Evolutionary conservation across 2,113 vertebrate genomes (phyloP).

Genomic region (Gracilinanus agilis): DNA sequence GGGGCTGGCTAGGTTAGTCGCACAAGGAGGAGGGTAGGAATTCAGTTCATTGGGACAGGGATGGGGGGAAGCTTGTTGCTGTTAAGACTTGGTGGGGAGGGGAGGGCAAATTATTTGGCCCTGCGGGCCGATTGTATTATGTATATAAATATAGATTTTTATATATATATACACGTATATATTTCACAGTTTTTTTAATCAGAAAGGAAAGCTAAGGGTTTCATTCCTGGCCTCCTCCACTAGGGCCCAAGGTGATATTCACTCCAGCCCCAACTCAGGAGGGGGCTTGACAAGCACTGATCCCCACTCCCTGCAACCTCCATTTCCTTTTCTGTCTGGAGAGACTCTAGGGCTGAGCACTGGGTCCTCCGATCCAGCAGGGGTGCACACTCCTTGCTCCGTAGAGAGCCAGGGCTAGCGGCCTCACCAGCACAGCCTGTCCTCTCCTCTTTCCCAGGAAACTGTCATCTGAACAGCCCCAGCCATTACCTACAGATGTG

Average conservation of each 20-base stretch:
- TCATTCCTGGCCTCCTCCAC: conserved; percentile 47
- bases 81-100: neutral
- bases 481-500: neutral
- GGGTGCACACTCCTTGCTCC: neutral
- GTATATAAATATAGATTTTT: conserved; percentile 34
- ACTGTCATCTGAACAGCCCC: neutral
- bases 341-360: neutral
- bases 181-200: conserved; percentile 71
- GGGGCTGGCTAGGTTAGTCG: neutral
- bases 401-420: neutral
- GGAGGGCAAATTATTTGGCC: neutral
- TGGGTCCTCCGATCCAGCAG: neutral
- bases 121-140: conserved; percentile 41
- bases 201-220: conserved; percentile 72
- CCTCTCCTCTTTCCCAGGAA: neutral
- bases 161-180: conserved; percentile 14
- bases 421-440: neutral
- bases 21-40: neutral
- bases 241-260: conserved; percentile 12
- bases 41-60: neutral
- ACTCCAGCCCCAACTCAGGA: neutral
- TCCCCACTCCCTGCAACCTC: neutral
- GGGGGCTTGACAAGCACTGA: neutral
- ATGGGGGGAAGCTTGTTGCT: neutral
- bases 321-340: no score